Evolutionary conservation across 2,888 invertebrate genomes (phyloP).

Genomic region (Calliopum simillimum): DNA sequence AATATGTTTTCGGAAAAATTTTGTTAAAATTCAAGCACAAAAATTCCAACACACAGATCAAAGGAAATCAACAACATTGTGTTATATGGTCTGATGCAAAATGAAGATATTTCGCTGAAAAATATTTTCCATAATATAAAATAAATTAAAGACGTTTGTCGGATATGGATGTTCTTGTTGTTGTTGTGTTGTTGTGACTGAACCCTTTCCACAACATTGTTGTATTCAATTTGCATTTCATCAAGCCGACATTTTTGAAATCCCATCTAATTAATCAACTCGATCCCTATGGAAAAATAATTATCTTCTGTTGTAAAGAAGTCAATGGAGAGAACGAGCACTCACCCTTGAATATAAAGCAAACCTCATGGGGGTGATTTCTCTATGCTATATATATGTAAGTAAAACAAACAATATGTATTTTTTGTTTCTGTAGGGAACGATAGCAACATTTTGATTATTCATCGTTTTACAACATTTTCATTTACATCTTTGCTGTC

Average conservation of each 20-base stretch:
- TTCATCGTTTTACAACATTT: neutral
- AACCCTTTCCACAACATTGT: constrained; percentile 5
- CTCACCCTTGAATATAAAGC: constrained; percentile 22
- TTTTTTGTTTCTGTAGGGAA: neutral
- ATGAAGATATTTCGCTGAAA: no score
- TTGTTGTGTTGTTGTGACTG: neutral
- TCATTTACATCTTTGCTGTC: no score
- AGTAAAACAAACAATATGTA: neutral
- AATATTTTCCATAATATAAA: no score
- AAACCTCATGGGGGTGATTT: neutral
- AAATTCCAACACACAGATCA: no score
- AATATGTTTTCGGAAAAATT: no score
- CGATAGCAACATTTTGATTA: neutral
- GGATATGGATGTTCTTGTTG: neutral
- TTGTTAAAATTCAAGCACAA: no score
- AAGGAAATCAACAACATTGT: no score
- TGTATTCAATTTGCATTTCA: constrained; percentile 38
- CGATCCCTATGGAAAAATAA: constrained; percentile 44
- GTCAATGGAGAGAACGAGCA: constrained; percentile 34
- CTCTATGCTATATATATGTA: no score
- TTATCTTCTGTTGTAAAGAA: constrained; percentile 34
- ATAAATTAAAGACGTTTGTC: no score
- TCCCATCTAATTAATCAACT: constrained; percentile 44
- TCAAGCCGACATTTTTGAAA: constrained; percentile 33
- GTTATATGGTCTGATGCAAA: no score